A percentile compares a stretch with the other conserved stretches of the same genome.
Conservation (phyloP, 1,140 invertebrate genomes). For the Planococcus citri region DNA sequence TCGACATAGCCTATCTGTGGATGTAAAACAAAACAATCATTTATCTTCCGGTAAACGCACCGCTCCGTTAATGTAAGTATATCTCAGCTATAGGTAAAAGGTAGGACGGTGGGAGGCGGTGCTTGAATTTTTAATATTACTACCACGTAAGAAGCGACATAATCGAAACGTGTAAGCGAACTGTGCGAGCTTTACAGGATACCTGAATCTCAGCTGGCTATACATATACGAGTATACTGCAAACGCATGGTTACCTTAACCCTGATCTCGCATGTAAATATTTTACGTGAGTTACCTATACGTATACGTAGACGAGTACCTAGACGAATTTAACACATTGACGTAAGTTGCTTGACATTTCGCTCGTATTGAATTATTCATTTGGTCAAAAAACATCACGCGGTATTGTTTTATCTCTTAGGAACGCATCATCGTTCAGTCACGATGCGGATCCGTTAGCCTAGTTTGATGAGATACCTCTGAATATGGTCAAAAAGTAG, state of each 20-base stretch:
- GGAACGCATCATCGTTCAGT: neutral
- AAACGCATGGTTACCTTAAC: neutral
- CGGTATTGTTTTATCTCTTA: neutral
- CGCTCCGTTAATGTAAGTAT: neutral
- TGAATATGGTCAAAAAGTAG: too few relatives aligned
- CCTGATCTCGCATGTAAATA: neutral
- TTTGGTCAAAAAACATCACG: neutral
- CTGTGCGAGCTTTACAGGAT: too few relatives aligned
- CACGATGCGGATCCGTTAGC: neutral
- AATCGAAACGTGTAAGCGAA: neutral
- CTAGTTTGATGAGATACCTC: too few relatives aligned
- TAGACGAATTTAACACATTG: neutral
- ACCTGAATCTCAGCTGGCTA: too few relatives aligned
- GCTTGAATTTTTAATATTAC: constrained; percentile 1
- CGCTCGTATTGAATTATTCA: neutral
- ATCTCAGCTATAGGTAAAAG: too few relatives aligned
- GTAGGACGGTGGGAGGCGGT: constrained; percentile 6
- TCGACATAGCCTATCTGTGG: constrained; percentile 1
- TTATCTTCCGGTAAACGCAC: constrained; percentile 8
- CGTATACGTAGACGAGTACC: too few relatives aligned
- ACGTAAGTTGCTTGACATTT: neutral
- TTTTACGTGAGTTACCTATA: too few relatives aligned
- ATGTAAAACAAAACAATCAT: constrained; percentile 15
- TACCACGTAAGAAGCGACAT: neutral
- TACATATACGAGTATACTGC: too few relatives aligned